A percentile compares a stretch with the other conserved stretches of the same genome.
phyloP scores from a whole-genome alignment of 2,797 vertebrate genomes.

The Platalea minor region DNA sequence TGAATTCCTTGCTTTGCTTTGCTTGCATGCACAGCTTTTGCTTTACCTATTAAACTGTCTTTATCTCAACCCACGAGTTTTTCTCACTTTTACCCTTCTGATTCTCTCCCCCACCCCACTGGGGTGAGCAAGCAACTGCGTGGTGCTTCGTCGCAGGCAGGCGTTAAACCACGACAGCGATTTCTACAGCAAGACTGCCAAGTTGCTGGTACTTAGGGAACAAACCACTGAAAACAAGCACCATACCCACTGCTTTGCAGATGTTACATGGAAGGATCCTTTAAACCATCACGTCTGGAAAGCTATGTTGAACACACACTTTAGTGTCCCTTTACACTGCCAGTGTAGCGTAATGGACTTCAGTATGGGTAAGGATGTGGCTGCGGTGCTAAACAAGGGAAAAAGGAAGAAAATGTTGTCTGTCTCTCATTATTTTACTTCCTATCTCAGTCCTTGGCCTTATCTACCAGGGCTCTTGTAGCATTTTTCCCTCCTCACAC shows the following conservation, averaged over 20 bases:
- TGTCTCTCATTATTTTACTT: not conserved
- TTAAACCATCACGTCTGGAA: not conserved
- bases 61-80: no score
- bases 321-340: not conserved
- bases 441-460: not conserved
- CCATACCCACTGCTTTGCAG: not conserved
- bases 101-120: no score
- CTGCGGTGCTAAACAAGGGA: not conserved
- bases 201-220: not conserved
- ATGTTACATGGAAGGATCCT: not conserved
- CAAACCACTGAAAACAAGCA: not conserved
- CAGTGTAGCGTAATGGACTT: not conserved
- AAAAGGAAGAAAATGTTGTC: not conserved
- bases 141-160: no score
- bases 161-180: not conserved
- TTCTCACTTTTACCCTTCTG: no score
- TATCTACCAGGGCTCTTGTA: not conserved
- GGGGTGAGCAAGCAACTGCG: no score
- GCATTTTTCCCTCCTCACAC: not conserved
- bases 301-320: not conserved
- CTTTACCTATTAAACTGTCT: no score
- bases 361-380: not conserved
- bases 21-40: no score
- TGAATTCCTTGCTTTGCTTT: no score
- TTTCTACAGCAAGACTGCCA: not conserved